These are phyloP conservation scores for Machimus rusticus DNA, from an alignment of 2,888 invertebrate genomes.

Conservation along the genomic window DNA sequence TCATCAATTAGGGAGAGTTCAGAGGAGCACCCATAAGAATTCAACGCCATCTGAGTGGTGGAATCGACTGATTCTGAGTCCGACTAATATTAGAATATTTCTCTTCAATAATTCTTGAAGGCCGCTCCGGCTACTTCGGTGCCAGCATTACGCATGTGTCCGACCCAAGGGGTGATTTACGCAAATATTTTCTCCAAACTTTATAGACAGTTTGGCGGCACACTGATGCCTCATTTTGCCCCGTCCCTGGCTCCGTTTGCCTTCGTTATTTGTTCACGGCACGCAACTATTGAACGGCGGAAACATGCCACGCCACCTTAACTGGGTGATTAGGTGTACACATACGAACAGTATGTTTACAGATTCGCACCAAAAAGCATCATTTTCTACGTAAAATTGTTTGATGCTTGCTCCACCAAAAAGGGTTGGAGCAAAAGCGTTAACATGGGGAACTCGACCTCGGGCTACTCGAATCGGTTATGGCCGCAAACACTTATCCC, in stretches of 20 bases:
- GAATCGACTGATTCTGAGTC: neutral
- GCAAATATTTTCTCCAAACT: neutral
- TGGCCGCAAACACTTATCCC: neutral
- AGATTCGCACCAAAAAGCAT: neutral
- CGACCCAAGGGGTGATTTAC: neutral
- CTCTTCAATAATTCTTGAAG: neutral
- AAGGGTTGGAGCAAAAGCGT: neutral
- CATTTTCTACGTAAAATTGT: neutral
- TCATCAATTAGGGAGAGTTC: neutral
- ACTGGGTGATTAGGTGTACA: neutral
- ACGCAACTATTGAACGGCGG: neutral
- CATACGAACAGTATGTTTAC: neutral
- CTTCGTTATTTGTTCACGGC: neutral
- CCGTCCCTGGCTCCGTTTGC: neutral
- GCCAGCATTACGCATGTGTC: neutral
- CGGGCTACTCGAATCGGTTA: neutral
- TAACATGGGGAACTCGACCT: neutral
- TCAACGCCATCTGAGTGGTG: neutral
- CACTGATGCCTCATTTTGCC: neutral
- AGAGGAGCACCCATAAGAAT: neutral
- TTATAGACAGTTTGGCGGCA: neutral
- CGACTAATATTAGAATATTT: neutral
- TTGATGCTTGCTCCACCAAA: neutral
- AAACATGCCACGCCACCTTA: neutral
- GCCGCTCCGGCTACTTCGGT: neutral